Conservation (phyloP, 2,888 invertebrate species). For the Rhamnusium bicolor region DNA sequence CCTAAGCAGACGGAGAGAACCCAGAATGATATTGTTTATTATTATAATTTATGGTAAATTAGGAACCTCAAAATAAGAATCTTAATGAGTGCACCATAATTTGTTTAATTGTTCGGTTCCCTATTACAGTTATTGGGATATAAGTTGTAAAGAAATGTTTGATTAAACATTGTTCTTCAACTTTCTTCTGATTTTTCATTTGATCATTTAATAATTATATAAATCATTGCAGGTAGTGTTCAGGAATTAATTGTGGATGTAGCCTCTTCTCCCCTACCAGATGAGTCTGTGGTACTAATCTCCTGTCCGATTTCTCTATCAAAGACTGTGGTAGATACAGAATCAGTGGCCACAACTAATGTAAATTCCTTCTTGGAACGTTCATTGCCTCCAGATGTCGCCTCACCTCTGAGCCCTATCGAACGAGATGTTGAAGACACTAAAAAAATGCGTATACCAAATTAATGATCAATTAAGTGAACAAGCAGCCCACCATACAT, state of each 20-base stretch:
- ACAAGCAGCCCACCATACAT: not conserved
- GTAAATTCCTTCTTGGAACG: slow-evolving; percentile 60
- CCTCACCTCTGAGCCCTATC: slow-evolving; percentile 57
- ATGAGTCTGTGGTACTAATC: not conserved
- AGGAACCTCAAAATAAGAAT: too few species aligned
- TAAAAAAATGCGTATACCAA: not conserved
- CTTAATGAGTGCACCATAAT: too few species aligned
- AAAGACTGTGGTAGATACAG: slow-evolving; percentile 36
- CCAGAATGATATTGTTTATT: too few species aligned
- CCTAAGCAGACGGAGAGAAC: too few species aligned
- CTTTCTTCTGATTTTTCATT: not conserved
- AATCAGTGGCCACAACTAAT: slow-evolving; percentile 56
- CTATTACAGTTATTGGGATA: too few species aligned
- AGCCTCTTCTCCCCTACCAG: not conserved
- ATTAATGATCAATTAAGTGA: not conserved
- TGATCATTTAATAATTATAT: too few species aligned
- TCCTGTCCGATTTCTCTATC: slow-evolving; percentile 1
- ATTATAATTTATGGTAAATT: too few species aligned
- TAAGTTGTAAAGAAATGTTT: too few species aligned
- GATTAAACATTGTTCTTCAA: not conserved
- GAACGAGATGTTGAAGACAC: slow-evolving; percentile 16
- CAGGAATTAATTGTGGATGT: not conserved
- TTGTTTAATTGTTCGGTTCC: too few species aligned
- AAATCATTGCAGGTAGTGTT: not conserved
- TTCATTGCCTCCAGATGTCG: slow-evolving; percentile 55